Percentiles rank a stretch among this genome's conserved stretches.
These are phyloP conservation scores for Rhinolophus ferrumequinum DNA, from an alignment of 2,113 vertebrate species.

Conservation along the genomic window DNA sequence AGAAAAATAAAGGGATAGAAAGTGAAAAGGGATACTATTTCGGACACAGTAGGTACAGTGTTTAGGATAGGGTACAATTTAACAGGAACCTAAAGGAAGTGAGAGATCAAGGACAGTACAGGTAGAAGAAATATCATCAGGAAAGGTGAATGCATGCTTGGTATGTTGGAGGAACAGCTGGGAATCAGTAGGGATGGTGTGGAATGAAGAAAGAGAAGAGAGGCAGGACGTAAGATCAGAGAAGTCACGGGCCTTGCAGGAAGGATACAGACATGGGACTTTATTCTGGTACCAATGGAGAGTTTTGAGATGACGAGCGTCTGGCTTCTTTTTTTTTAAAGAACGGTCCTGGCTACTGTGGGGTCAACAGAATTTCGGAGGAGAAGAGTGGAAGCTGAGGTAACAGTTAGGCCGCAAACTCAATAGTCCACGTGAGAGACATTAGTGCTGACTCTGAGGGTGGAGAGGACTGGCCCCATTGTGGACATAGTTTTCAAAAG, in stretches of 20 bases:
- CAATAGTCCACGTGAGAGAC: not conserved
- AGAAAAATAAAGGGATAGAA: not conserved
- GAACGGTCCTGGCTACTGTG: not conserved
- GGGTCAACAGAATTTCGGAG: not conserved
- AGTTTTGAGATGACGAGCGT: not conserved
- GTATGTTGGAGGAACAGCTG: not conserved
- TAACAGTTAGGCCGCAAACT: not conserved
- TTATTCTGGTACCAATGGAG: not conserved
- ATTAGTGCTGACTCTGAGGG: not conserved
- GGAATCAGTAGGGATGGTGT: too few relatives aligned
- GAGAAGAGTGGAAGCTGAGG: not conserved
- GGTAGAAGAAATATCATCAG: fast-evolving
- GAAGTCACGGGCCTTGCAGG: not conserved
- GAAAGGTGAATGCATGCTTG: not conserved
- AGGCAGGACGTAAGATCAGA: not conserved
- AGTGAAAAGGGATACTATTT: not conserved
- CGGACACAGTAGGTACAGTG: too few relatives aligned
- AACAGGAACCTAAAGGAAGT: not conserved
- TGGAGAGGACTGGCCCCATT: not conserved
- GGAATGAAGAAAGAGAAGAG: not conserved
- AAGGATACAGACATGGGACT: not conserved
- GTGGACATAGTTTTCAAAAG: not conserved
- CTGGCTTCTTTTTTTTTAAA: not conserved
- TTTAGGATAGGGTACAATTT: not conserved
- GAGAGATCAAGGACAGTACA: not conserved